Evolutionary conservation across 2,888 invertebrate genomes (phyloP), one percentile per base, ranked within the genome.

Genomic region (Arctia plantaginis): DNA sequence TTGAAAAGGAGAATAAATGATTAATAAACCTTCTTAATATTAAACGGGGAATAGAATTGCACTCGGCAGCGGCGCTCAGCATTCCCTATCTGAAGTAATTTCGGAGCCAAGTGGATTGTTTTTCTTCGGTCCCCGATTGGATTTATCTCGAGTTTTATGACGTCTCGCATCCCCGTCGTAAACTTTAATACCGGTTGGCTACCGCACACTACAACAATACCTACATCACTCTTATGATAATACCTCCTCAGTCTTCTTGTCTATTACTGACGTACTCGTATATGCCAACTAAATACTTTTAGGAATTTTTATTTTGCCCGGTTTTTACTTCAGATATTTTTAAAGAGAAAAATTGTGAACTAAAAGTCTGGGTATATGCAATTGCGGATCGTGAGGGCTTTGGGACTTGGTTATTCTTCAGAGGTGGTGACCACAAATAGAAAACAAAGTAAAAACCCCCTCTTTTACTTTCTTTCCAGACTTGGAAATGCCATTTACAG

Each of bases 91-190:
- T 84, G 73, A 78, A 89, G 91, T 91, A 91, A 93, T 93, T 90
- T 89, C 90, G 86, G 85, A 87, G 84, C 89, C 89, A 90, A 94
- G 93, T 92, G 92, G 93, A 94, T 95, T 95, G 95, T 95, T 94
- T 93, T 93, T 91, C 93, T 93, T 90, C 89, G 90, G 91, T 90
- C 89, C 89, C 90, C 93, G 94, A 94, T 94, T 92, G 93, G 94
- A 93, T 93, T 93, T 94, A 94, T 94, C 94, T 94, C 90, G 87
- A 92, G 91, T 93, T 95, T 95, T 95, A 95, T 90, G 91, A 88
- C 92, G 92, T 92, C 93, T 93, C 93, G 91, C 92, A 93, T 93
- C 94, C 92, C 93, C 86, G 88, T 94, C 95, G 94, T 95, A 95
- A 95, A 95, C 80, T 94, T 94, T 94, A 92, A 93, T 93, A 91